These are phyloP conservation scores for Rynchops niger DNA, from an alignment of 2,113 vertebrate species.

Conservation along the genomic window DNA sequence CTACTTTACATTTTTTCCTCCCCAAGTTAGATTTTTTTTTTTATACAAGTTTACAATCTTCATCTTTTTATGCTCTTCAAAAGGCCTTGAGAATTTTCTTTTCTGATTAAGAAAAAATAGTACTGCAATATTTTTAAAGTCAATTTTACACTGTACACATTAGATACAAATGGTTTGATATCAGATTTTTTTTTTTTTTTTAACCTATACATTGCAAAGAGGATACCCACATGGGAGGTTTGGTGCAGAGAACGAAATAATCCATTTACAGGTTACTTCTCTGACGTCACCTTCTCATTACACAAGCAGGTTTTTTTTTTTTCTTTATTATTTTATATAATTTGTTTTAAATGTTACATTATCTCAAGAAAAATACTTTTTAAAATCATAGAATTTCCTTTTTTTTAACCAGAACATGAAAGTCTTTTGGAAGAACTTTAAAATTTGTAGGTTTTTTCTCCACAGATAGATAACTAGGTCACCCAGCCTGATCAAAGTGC, in stretches of 20 bases:
- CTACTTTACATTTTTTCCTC: conserved; percentile 84
- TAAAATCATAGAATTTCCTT: conserved; percentile 78
- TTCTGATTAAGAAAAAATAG: conserved; percentile 99
- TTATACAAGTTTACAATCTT: conserved; percentile 88
- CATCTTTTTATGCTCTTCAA: conserved; percentile 85
- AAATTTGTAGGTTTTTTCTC: conserved; percentile 63
- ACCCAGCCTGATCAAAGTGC: conserved; percentile 35
- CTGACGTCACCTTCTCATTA: conserved; percentile 70
- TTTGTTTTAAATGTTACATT: conserved; percentile 82
- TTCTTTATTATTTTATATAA: conserved; percentile 73
- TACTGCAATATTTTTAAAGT: conserved; percentile 92
- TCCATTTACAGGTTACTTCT: conserved; percentile 72
- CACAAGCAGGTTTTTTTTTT: conserved; percentile 63
- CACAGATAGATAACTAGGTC: conserved; percentile 17
- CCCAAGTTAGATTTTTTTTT: conserved; percentile 80
- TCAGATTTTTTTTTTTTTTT: conserved; percentile 80
- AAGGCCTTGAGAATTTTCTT: conserved; percentile 85
- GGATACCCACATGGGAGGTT: conserved; percentile 70
- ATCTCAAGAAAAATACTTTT: conserved; percentile 84
- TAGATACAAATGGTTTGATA: conserved; percentile 83
- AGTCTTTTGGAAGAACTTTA: conserved; percentile 82
- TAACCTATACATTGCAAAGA: conserved; percentile 85
- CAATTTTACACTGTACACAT: conserved; percentile 93
- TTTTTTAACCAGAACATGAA: conserved; percentile 76
- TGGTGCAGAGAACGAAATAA: conserved; percentile 66